Evolutionary conservation across 1,140 invertebrate genomes (phyloP).

Genomic region (Octopus sinensis): DNA sequence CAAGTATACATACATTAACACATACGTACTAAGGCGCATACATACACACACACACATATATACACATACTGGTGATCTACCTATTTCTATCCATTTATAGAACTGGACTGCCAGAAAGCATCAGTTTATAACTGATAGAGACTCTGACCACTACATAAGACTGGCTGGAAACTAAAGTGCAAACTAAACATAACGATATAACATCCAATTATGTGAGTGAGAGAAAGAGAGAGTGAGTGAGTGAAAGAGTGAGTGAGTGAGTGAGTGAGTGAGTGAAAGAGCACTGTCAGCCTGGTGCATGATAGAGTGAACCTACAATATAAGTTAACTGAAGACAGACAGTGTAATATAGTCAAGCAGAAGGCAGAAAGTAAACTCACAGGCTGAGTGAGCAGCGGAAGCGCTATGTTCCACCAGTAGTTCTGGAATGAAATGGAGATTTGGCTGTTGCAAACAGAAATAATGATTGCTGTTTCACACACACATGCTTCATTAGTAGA

Average conservation of each 20-base stretch:
- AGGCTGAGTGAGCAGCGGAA: slow-evolving; percentile 9
- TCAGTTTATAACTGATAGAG: background rate
- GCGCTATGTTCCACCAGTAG: slow-evolving; percentile 8
- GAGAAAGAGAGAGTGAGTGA: background rate
- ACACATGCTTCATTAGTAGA: background rate
- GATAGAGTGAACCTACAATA: background rate
- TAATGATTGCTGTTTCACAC: background rate
- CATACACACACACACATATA: slow-evolving; percentile 5
- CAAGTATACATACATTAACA: too few relatives aligned
- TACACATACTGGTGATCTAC: background rate
- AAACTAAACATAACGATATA: slow-evolving; percentile 3
- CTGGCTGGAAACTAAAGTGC: slow-evolving; percentile 9
- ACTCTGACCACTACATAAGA: background rate
- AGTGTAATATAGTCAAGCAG: background rate
- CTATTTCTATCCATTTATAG: slow-evolving; percentile 1
- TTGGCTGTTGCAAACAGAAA: background rate
- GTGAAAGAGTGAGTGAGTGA: too few relatives aligned
- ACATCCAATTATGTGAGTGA: slow-evolving; percentile 1
- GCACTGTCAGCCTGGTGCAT: slow-evolving; percentile 1
- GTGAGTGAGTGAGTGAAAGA: background rate
- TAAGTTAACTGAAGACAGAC: slow-evolving; percentile 5
- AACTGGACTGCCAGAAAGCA: background rate
- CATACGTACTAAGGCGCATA: background rate
- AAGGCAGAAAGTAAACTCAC: slow-evolving; percentile 3
- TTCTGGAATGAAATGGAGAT: slow-evolving; percentile 9